Percentiles rank a stretch among this genome's conserved stretches.
Evolutionary conservation across 2,888 invertebrate genomes (phyloP).

Genomic region (Melipona beecheii): DNA sequence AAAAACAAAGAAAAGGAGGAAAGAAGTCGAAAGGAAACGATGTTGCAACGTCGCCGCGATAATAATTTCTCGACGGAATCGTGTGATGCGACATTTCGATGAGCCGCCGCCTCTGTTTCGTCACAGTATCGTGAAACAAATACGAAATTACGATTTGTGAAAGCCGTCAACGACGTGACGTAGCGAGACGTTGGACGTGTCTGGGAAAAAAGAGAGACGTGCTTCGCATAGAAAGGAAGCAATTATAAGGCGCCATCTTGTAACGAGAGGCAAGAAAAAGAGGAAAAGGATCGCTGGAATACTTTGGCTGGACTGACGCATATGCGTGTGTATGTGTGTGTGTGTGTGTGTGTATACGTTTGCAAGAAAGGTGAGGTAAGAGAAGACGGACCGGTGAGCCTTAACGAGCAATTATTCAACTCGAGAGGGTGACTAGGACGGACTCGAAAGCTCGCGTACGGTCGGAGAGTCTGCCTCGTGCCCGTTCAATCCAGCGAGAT

Average conservation of each 20-base stretch:
- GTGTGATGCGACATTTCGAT: not conserved
- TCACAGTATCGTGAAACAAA: not conserved
- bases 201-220: not conserved
- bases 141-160: not conserved
- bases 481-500: slow-evolving; percentile 12
- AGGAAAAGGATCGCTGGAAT: slow-evolving; percentile 17
- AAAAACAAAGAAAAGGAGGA: slow-evolving; percentile 68
- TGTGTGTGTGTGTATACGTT: not conserved
- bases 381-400: slow-evolving; percentile 41
- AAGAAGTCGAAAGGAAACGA: too few species aligned
- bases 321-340: too few species aligned
- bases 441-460: slow-evolving; percentile 39
- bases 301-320: not conserved
- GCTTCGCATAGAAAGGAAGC: slow-evolving; percentile 22
- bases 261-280: slow-evolving; percentile 29
- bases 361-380: slow-evolving; percentile 30
- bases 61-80: not conserved
- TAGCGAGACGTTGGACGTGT: not conserved
- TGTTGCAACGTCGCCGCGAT: not conserved
- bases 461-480: slow-evolving; percentile 42
- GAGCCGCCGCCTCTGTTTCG: not conserved
- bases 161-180: not conserved
- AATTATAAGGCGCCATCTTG: slow-evolving; percentile 28
- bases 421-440: slow-evolving; percentile 39
- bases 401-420: slow-evolving; percentile 73